Base-by-base conservation (phyloP, 2,797 vertebrate genomes). In the Telmatherina bonti region DNA sequence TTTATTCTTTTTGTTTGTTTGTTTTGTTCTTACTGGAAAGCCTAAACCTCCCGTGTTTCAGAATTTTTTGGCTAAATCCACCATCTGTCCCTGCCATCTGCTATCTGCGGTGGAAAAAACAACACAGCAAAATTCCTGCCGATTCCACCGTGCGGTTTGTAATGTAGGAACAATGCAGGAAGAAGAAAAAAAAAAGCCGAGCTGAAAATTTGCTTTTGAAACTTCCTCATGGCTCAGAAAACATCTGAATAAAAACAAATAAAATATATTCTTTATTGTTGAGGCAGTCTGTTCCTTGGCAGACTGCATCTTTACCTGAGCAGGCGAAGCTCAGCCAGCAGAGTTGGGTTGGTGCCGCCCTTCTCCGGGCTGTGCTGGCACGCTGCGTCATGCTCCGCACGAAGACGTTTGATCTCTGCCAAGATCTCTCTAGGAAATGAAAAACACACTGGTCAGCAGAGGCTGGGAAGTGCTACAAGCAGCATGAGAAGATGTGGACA, bases 341-440 rank as follows among this genome's bases (percentile, higher is more conserved):
- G 78, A 0, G 95, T 96, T 0, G 97, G 97, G 89, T 97, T 99
- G 92, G 96, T 96, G 90, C 95, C 94, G 53, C 95, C 95, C 72
- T 94, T 96, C 85, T 97, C 96, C 0, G 96, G 96, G 15, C 96
- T 96, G 64, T 95, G 94, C 78, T 97, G 96, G 22, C 96, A 97
- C 0, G 95, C 96, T 22, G 96, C 96, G 6, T 97, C 97, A 0
- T 98, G 97, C 66, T 98, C 96, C 41, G 93, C 89, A 1, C 96
- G 92, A 4, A 99, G 96, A 13, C 92, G 93, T 90, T 96, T 96
- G 45, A 98, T 99, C 88, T 99, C 97, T 27, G 96, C 96, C 73
- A 98, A 89, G 72, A 98, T 98, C 90, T 98, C 96, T 70, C 96
- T 97, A 82, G 45, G 76, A 83, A 81, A 90, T 64, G 62, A 81